Percentiles rank a stretch among this genome's conserved stretches.
Conservation (phyloP, 2,113 vertebrate genomes). For the Meles meles region DNA sequence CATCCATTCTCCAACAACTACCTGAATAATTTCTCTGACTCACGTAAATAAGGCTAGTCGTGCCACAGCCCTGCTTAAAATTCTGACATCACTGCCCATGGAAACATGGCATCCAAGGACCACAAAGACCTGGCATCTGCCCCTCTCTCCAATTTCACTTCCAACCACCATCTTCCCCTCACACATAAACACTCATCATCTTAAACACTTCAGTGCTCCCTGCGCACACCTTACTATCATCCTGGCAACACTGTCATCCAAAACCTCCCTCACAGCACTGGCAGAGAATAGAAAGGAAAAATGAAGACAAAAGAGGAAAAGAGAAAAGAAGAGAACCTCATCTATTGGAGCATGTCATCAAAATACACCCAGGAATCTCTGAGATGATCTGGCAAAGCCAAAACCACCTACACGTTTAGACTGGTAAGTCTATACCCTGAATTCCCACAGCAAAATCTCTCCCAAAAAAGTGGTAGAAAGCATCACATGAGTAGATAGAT, state of each 20-base stretch:
- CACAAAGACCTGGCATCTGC: neutral
- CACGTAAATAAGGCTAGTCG: neutral
- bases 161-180: neutral
- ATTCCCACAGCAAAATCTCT: conserved; percentile 20
- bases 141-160: neutral
- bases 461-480: neutral
- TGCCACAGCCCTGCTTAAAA: neutral
- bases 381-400: conserved; percentile 3
- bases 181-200: neutral
- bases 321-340: neutral
- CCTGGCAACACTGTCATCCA: neutral
- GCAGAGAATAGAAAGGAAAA: neutral
- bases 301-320: neutral
- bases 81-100: neutral
- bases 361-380: neutral
- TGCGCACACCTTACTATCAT: neutral
- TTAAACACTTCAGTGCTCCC: neutral
- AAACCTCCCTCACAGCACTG: neutral
- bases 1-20: neutral
- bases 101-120: neutral
- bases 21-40: neutral
- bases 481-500: neutral
- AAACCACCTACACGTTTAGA: neutral
- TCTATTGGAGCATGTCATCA: neutral
- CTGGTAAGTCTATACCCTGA: neutral